phyloP scores from a whole-genome alignment of 2,888 invertebrate genomes.

The Nyleta sp. region DNA sequence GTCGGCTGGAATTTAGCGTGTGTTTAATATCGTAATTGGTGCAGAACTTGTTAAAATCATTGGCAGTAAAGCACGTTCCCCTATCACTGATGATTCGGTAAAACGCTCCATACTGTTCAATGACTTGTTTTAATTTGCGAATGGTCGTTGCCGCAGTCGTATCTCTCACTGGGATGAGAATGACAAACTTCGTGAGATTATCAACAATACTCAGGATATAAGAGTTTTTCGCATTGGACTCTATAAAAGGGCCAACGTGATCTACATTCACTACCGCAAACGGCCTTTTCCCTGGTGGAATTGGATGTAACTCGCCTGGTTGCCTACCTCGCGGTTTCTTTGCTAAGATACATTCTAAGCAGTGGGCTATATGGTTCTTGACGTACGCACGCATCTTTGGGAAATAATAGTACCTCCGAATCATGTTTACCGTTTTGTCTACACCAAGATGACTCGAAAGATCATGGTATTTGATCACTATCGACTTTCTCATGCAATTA shows the following conservation, averaged over 20 bases:
- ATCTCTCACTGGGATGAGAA: neutral
- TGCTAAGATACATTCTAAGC: constrained; percentile 63
- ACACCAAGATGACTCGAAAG: neutral
- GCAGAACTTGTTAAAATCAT: no score
- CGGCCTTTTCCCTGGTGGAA: constrained; percentile 59
- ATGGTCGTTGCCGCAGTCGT: no score
- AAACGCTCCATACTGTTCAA: no score
- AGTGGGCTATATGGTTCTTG: constrained; percentile 54
- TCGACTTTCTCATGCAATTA: neutral
- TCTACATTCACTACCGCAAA: constrained; percentile 56
- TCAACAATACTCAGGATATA: neutral
- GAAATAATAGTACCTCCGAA: constrained; percentile 59
- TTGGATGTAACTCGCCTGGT: constrained; percentile 65
- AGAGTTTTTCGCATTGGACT: no score
- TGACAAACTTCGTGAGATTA: neutral
- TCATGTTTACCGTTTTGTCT: neutral
- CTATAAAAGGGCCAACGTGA: no score
- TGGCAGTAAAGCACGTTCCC: no score
- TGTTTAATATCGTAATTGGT: no score
- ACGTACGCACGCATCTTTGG: constrained; percentile 42
- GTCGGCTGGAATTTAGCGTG: no score
- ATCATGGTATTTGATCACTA: neutral
- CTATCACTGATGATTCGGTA: no score
- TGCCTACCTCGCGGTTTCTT: constrained; percentile 44
- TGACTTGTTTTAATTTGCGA: no score